These are phyloP conservation scores for Drosophila tani DNA, from an alignment of 1,140 invertebrate genomes.

Conservation along the genomic window DNA sequence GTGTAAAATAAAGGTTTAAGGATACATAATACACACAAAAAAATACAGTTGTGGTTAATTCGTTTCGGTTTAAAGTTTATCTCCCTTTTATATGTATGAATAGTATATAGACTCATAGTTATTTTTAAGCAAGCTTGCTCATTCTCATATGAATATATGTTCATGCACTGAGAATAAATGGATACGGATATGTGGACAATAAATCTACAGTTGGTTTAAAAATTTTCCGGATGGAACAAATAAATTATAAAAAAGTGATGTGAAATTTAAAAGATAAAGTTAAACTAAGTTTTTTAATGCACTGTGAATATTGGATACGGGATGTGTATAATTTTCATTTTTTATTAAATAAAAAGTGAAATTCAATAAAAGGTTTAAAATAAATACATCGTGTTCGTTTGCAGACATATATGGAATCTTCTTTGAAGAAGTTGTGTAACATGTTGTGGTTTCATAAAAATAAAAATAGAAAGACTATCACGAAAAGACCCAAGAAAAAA, in stretches of 20 bases:
- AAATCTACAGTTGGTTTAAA: neutral
- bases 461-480: slow-evolving; percentile 13
- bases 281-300: neutral
- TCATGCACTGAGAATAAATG: neutral
- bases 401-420: neutral
- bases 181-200: neutral
- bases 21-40: neutral
- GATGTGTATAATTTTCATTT: neutral
- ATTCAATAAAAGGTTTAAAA: neutral
- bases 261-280: neutral
- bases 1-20: neutral
- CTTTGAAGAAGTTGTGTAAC: slow-evolving; percentile 11
- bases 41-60: neutral
- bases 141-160: neutral
- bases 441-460: slow-evolving; percentile 8
- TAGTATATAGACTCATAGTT: neutral
- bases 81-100: neutral
- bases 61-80: neutral
- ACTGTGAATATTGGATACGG: neutral
- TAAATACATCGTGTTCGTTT: neutral
- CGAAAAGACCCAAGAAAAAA: neutral
- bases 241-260: neutral
- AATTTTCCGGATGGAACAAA: neutral
- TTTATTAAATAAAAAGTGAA: neutral
- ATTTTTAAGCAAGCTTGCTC: slow-evolving; percentile 8